Conservation (phyloP, 2,797 vertebrate genomes). For the Crocodylus rhombifer region DNA sequence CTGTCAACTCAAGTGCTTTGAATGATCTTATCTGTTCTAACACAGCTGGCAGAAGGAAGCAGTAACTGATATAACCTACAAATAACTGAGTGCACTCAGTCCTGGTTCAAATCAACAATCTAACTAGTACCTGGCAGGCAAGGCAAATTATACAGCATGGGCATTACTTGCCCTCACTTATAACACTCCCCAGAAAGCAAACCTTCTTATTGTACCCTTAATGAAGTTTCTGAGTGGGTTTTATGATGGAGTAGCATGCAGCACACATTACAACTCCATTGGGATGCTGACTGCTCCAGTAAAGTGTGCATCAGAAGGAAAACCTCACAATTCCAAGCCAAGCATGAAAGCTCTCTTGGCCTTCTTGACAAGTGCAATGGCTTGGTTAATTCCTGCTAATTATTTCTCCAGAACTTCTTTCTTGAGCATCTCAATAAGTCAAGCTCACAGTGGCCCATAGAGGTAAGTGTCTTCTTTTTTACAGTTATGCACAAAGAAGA, state of each 20-base stretch:
- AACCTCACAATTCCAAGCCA: background rate
- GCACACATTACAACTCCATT: background rate
- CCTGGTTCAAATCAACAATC: slow-evolving; percentile 2
- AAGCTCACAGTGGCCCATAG: slow-evolving; percentile 1
- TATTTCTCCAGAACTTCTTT: slow-evolving; percentile 22
- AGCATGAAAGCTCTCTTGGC: background rate
- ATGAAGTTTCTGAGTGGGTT: background rate
- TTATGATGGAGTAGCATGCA: background rate
- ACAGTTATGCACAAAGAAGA: slow-evolving; percentile 34
- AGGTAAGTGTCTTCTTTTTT: slow-evolving; percentile 52
- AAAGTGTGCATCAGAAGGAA: background rate
- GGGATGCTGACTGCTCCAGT: background rate
- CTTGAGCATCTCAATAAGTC: background rate
- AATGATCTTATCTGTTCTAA: background rate
- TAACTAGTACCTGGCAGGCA: background rate
- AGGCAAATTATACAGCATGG: background rate
- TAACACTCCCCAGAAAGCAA: background rate
- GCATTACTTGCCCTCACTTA: background rate
- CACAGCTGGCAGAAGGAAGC: background rate
- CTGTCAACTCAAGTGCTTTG: background rate
- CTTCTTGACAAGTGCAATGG: slow-evolving; percentile 20
- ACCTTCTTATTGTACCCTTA: background rate
- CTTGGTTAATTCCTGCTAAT: slow-evolving; percentile 49
- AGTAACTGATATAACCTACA: slow-evolving; percentile 4
- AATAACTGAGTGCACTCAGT: background rate